Percentiles rank a stretch among this genome's conserved stretches.
Evolutionary conservation across 2,113 vertebrate genomes (phyloP).

Genomic region (Lophura nycthemera): DNA sequence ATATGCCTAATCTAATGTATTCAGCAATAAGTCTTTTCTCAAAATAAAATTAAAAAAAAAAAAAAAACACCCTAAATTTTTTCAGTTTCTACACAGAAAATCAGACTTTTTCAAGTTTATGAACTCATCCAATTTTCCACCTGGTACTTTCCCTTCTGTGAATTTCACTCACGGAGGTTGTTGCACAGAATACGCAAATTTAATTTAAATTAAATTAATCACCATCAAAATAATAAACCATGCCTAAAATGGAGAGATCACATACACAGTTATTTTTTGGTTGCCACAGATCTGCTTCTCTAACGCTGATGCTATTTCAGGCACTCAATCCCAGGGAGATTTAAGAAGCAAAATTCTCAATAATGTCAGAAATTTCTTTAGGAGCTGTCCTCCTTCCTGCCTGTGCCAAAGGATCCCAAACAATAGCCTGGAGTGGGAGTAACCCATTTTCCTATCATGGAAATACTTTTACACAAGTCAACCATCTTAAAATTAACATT

Average conservation of each 20-base stretch:
- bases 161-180: neutral
- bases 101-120: neutral
- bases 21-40: neutral
- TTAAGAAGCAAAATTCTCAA: neutral
- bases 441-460: neutral
- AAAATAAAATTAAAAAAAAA: neutral
- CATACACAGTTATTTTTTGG: neutral
- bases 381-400: neutral
- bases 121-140: neutral
- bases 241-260: neutral
- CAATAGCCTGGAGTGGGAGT: neutral
- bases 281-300: neutral
- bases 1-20: neutral
- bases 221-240: neutral
- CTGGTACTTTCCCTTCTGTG: neutral
- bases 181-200: neutral
- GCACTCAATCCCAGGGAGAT: neutral
- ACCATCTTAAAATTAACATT: neutral
- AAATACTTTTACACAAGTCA: neutral
- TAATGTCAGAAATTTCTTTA: neutral
- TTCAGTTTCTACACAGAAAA: neutral
- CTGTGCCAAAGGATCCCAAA: neutral
- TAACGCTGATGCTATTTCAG: neutral
- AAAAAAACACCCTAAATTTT: neutral
- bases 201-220: neutral